Evolutionary conservation across 2,113 vertebrate genomes (phyloP).

Genomic region (Microcebus lehilahytsara): DNA sequence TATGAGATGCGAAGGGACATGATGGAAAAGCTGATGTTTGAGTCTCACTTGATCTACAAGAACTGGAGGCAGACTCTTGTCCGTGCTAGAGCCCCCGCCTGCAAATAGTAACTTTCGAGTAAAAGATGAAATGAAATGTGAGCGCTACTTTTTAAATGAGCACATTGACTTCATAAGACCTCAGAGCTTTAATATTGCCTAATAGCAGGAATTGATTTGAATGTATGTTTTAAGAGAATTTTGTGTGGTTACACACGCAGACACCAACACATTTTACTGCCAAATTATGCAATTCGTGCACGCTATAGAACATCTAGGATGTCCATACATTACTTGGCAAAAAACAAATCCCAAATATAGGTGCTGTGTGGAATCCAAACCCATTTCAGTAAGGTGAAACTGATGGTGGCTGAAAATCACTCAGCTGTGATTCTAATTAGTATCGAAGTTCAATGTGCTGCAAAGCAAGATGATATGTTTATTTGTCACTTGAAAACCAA

Average conservation of each 20-base stretch:
- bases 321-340: not conserved
- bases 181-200: not conserved
- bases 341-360: not conserved
- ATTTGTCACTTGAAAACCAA: not conserved
- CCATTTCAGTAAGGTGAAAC: not conserved
- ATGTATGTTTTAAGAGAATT: not conserved
- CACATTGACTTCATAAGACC: not conserved
- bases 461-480: not conserved
- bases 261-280: not conserved
- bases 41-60: not conserved
- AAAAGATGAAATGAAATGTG: not conserved
- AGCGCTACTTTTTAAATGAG: not conserved
- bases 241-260: not conserved
- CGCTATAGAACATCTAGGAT: not conserved
- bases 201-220: not conserved
- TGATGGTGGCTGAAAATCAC: not conserved
- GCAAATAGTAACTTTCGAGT: not conserved
- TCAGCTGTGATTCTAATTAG: not conserved
- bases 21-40: not conserved
- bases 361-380: not conserved
- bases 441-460: not conserved
- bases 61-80: not conserved
- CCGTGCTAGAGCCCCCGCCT: not conserved
- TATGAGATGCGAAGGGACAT: not conserved
- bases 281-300: not conserved